Base-by-base conservation (phyloP, 2,888 invertebrate genomes). In the Drosophila neoperkinsi region DNA sequence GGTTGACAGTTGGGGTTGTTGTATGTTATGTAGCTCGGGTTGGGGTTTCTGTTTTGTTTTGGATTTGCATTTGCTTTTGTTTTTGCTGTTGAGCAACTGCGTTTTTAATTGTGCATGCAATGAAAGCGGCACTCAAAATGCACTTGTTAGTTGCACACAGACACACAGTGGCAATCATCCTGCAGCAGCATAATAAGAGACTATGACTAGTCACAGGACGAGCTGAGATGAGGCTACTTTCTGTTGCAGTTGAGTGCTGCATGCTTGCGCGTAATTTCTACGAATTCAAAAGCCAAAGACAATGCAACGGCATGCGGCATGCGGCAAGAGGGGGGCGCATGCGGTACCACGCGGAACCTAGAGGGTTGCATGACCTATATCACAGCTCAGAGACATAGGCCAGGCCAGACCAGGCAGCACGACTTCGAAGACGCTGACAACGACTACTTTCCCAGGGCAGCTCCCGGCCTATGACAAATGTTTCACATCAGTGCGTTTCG, bases 351-450 rank as follows among this genome's bases (percentile, higher is more conserved):
- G 71, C 67, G 74, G 82, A 86, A 86, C 88, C 86, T 87, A 86
- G 86, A 88, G 90, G 89, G 86, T 88, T 88, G 87, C 88, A 85
- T 89, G 88, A 88, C 90, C 88, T 85, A 89, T 85, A 89, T 88
- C 90, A 87, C 72, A 89, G 89, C 78, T 87, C 81, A 78, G 59
- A 73, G 65, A 59, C 66, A 55, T 30, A 51, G 55, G 50, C 58
- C 59, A 63, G 18, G 11, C 57, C 56, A 59, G 38, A 43, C 64
- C 36, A 4, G 16, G 36, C 51, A 52, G 51, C 60, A 56, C 59
- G 63, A 67, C 71, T 69, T 34, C 60, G 53, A 58, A 66, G 78
- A 73, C 63, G 57, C 11, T 38, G 61, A 69, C 68, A 72, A 76
- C 77, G 71, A 84, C 84, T 84, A 85, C 30, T 57, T 90, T 90